Conservation (phyloP, 92 coral and sea anemone species). For the Zoanthus sansibaricus region DNA sequence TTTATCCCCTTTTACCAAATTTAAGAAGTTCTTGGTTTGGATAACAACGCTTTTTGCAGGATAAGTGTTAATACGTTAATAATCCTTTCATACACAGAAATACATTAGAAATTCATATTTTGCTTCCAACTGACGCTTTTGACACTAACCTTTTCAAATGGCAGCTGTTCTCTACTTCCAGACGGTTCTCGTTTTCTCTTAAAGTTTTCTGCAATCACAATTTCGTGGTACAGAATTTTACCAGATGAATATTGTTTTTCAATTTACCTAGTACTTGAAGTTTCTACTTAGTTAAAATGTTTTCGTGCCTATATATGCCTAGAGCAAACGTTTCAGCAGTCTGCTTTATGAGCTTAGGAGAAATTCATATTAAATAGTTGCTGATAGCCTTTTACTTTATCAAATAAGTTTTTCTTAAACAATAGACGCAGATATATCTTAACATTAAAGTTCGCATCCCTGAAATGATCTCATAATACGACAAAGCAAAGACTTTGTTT, state of each 20-base stretch:
- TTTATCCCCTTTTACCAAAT: no score
- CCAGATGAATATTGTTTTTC: background rate
- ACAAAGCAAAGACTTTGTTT: background rate
- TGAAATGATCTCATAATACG: background rate
- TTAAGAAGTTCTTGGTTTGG: no score
- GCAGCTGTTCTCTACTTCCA: background rate
- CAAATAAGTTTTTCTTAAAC: background rate
- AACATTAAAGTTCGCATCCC: background rate
- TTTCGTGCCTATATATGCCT: background rate
- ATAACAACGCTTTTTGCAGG: no score
- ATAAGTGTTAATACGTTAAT: background rate
- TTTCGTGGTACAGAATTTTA: background rate
- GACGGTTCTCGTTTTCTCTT: background rate
- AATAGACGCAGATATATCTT: background rate
- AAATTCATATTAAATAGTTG: slow-evolving; percentile 5
- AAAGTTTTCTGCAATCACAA: background rate
- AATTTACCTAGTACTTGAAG: background rate
- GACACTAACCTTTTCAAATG: background rate
- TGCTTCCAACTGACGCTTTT: background rate
- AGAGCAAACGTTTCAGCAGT: background rate
- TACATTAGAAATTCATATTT: background rate
- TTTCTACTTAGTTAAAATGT: background rate
- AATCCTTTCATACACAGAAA: background rate
- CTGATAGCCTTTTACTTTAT: slow-evolving; percentile 1
- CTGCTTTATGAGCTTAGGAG: background rate